Conservation (phyloP, 2,113 vertebrate species). For the Henicopernis longicauda region DNA sequence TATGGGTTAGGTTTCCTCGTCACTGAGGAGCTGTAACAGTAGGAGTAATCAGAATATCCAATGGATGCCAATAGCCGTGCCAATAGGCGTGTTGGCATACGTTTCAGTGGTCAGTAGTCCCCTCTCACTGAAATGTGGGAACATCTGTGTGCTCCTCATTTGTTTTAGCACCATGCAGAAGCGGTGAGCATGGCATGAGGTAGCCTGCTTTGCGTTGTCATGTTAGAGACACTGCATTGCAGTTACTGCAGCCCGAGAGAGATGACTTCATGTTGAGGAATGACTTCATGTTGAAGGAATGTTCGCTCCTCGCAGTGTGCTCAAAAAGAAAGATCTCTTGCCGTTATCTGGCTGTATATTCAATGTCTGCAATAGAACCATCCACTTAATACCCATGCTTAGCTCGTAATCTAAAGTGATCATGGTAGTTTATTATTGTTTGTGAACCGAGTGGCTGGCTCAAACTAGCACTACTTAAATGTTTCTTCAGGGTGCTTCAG, state of each 20-base stretch:
- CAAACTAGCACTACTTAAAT: background rate
- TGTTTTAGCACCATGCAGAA: rapidly evolving
- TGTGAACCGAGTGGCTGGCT: background rate
- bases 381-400: background rate
- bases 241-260: background rate
- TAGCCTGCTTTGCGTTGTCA: rapidly evolving
- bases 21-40: rapidly evolving
- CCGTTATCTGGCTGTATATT: background rate
- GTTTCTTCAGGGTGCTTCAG: background rate
- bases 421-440: background rate
- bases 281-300: too few relatives aligned
- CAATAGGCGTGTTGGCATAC: rapidly evolving
- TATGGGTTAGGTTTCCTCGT: background rate
- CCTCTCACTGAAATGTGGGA: background rate
- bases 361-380: background rate
- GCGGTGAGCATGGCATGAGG: rapidly evolving
- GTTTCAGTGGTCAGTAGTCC: background rate
- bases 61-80: too few relatives aligned
- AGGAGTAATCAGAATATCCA: too few relatives aligned
- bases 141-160: too few relatives aligned
- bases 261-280: rapidly evolving
- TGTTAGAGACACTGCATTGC: too few relatives aligned
- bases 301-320: background rate
- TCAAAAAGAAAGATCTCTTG: background rate
- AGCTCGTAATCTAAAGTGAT: background rate